A percentile compares a stretch with the other conserved stretches of the same genome.
phyloP scores from a whole-genome alignment of 2,888 invertebrate species.

The Heliothis peltigera region DNA sequence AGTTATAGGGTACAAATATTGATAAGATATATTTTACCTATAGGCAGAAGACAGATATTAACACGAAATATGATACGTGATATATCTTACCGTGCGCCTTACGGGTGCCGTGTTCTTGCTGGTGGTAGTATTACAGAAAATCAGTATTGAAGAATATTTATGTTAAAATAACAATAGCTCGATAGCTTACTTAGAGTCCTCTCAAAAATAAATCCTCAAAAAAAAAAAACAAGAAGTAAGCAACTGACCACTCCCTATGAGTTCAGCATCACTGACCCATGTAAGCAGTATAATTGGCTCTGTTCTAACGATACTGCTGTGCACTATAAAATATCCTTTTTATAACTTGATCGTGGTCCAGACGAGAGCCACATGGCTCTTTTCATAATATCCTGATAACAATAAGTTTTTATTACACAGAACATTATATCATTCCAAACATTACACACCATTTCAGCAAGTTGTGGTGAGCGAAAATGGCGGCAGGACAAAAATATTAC shows the following conservation, averaged over 20 bases:
- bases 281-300: no score
- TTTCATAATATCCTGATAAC: constrained; percentile 1
- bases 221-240: no score
- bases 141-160: no score
- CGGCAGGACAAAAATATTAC: constrained; percentile 5
- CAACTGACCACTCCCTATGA: no score
- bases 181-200: no score
- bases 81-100: neutral
- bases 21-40: constrained; percentile 1
- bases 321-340: no score
- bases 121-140: no score
- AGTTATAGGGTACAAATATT: constrained; percentile 30
- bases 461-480: constrained; percentile 5
- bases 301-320: no score
- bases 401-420: neutral
- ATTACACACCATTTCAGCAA: constrained; percentile 5
- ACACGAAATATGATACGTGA: neutral
- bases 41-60: neutral
- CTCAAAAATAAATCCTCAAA: no score
- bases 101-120: no score
- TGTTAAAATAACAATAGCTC: no score
- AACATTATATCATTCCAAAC: neutral
- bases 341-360: neutral
- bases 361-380: neutral
- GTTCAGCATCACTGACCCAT: no score